phyloP scores from a whole-genome alignment of 2,888 invertebrate species.

The Pyrocoelia pectoralis region DNA sequence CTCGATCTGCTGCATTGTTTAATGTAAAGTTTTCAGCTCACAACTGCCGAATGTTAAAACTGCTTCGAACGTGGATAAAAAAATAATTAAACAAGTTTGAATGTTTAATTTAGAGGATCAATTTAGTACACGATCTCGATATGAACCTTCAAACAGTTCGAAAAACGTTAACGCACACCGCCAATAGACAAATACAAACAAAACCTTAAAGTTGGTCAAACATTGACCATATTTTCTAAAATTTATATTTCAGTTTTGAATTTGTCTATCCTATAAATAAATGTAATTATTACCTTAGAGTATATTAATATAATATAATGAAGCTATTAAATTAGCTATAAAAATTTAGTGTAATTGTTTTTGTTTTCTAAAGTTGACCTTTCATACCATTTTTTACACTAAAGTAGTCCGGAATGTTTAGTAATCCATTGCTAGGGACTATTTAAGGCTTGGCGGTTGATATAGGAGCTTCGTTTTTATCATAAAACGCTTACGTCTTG shows the following conservation, averaged over 20 bases:
- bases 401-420: constrained; percentile 51
- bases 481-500: constrained; percentile 36
- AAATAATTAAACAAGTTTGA: constrained; percentile 18
- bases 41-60: constrained; percentile 51
- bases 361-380: constrained; percentile 42
- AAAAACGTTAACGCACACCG: constrained; percentile 53
- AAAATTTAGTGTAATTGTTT: constrained; percentile 3
- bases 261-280: constrained; percentile 39
- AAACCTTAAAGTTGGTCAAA: constrained; percentile 16
- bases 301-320: background rate
- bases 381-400: constrained; percentile 56
- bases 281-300: constrained; percentile 30
- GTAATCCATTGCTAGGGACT: constrained; percentile 41
- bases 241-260: constrained; percentile 34
- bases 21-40: constrained; percentile 51
- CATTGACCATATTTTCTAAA: constrained; percentile 20
- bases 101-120: constrained; percentile 14
- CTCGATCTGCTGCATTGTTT: constrained; percentile 44
- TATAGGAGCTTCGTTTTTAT: constrained; percentile 34
- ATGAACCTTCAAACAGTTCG: constrained; percentile 17
- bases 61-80: constrained; percentile 33
- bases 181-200: constrained; percentile 56
- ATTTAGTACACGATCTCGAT: too few relatives aligned
- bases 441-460: constrained; percentile 40
- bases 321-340: constrained; percentile 26